Evolutionary conservation across 2,888 invertebrate species (phyloP).

Genomic region (Eupithecia pulchellata): DNA sequence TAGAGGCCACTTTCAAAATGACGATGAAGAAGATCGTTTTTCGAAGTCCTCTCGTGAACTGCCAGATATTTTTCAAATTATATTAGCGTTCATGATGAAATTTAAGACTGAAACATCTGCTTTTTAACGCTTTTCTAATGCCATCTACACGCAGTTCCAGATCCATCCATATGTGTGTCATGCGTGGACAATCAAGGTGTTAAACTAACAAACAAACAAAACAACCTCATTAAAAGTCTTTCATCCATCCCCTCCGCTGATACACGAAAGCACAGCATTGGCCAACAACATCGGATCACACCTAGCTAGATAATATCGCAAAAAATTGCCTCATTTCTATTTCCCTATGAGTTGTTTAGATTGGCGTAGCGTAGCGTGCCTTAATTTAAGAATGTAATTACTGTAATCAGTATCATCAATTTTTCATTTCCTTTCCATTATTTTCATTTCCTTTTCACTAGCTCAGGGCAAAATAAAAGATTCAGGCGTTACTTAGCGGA

Average conservation of each 20-base stretch:
- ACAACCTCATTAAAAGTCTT: not conserved
- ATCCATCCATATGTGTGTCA: not conserved
- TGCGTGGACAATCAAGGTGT: not conserved
- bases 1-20: not conserved
- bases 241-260: conserved; percentile 41
- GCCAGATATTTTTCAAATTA: not conserved
- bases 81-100: not conserved
- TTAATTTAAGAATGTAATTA: conserved; percentile 15
- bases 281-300: conserved; percentile 44
- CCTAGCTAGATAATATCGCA: conserved; percentile 40
- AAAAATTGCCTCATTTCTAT: conserved; percentile 36
- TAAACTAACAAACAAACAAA: not conserved
- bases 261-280: conserved; percentile 45
- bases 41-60: not conserved
- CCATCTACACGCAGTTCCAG: not conserved
- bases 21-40: not conserved
- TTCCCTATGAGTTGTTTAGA: conserved; percentile 19
- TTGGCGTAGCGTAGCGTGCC: conserved; percentile 21
- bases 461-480: not conserved
- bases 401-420: conserved; percentile 8
- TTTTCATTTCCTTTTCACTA: not conserved
- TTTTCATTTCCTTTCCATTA: not conserved
- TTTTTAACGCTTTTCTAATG: not conserved
- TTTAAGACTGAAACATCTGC: not conserved
- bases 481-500: no score